phyloP scores from a whole-genome alignment of 2,888 invertebrate species.

The Trileptium ribeirensis region DNA sequence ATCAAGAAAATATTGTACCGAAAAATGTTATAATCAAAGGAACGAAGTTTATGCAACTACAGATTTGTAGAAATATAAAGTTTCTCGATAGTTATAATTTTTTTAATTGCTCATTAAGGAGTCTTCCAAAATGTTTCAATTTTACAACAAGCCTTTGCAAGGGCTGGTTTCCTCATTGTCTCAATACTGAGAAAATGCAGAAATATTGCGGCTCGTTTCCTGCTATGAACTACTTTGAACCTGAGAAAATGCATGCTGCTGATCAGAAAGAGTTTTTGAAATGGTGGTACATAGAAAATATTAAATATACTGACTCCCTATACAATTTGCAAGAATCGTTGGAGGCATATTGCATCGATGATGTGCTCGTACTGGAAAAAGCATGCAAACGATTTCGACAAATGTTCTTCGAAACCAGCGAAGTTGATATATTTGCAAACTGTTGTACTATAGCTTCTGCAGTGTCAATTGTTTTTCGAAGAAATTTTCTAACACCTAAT shows the following conservation, averaged over 20 bases:
- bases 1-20: constrained; percentile 7
- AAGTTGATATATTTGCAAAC: constrained; percentile 28
- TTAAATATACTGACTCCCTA: no score
- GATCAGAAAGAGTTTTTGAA: background rate
- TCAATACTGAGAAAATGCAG: constrained; percentile 21
- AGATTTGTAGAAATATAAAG: background rate
- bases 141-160: background rate
- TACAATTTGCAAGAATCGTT: no score
- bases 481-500: constrained; percentile 18
- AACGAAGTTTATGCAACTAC: constrained; percentile 21
- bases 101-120: constrained; percentile 21
- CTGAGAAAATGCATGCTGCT: background rate
- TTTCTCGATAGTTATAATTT: constrained; percentile 22
- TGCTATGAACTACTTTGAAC: constrained; percentile 23
- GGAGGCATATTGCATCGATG: constrained; percentile 36
- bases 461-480: constrained; percentile 27
- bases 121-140: constrained; percentile 20
- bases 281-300: no score
- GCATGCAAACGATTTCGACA: background rate
- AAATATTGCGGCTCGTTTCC: background rate
- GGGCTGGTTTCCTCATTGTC: constrained; percentile 23
- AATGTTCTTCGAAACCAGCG: background rate
- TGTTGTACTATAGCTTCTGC: constrained; percentile 32
- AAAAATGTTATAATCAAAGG: constrained; percentile 11
- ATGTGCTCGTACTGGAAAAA: constrained; percentile 29